Evolutionary conservation across 2,113 vertebrate genomes (phyloP).

Genomic region (Astur gentilis): DNA sequence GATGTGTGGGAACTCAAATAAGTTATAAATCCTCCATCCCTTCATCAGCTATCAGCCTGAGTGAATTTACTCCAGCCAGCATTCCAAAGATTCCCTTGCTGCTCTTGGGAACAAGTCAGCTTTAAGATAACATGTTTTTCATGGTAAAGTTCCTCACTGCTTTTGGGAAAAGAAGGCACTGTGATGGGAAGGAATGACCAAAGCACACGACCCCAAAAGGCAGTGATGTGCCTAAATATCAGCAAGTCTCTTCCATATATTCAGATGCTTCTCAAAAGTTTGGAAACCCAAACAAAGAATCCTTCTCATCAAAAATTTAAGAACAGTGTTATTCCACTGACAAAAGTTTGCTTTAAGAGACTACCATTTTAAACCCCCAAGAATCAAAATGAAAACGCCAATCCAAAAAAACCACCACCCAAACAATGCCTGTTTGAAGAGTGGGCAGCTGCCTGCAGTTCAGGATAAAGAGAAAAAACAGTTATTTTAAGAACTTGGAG

Average conservation of each 20-base stretch:
- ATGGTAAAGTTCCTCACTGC: conserved; percentile 24
- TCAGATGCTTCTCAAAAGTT: neutral
- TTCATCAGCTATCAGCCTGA: conserved; percentile 70
- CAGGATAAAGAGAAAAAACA: neutral
- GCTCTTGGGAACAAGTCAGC: conserved; percentile 59
- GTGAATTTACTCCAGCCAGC: conserved; percentile 73
- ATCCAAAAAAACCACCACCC: neutral
- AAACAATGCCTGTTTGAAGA: neutral
- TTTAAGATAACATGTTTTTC: conserved; percentile 59
- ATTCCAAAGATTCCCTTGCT: conserved; percentile 55
- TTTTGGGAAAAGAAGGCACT: neutral
- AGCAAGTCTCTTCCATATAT: neutral
- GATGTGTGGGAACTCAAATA: conserved; percentile 80
- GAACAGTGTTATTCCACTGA: neutral
- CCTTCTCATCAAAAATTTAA: neutral
- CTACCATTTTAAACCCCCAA: neutral
- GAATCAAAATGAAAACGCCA: neutral
- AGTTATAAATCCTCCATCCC: conserved; percentile 75
- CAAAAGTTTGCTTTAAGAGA: neutral
- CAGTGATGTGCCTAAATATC: neutral
- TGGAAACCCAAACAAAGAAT: neutral
- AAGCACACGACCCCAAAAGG: neutral
- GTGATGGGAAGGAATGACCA: neutral
- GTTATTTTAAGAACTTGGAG: neutral
- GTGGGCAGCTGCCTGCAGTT: neutral